Evolutionary conservation across 2,113 vertebrate species (phyloP).

Genomic region (Delphinapterus leucas): DNA sequence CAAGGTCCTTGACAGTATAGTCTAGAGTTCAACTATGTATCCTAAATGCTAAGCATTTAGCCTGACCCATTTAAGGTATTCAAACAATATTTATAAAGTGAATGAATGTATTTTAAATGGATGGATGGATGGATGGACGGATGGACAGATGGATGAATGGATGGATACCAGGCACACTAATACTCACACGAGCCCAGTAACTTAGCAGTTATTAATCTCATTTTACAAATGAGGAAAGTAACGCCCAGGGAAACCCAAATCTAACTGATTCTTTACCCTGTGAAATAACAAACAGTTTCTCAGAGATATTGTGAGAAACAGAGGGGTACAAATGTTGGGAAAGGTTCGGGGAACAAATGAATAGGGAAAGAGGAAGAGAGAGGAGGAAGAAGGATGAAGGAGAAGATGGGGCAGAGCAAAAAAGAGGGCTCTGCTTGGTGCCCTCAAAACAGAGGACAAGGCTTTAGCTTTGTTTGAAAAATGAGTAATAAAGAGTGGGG

Average conservation of each 20-base stretch:
- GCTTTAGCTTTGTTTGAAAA: slow-evolving; percentile 25
- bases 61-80: neutral
- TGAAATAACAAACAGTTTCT: neutral
- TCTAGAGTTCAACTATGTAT: neutral
- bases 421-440: neutral
- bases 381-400: neutral
- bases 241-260: neutral
- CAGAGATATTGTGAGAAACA: neutral
- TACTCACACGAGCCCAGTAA: neutral
- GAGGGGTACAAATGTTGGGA: neutral
- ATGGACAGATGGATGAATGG: neutral
- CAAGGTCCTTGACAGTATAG: neutral
- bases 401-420: neutral
- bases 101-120: neutral
- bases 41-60: neutral
- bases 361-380: neutral
- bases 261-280: neutral
- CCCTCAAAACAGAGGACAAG: neutral
- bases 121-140: neutral
- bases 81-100: neutral
- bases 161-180: neutral
- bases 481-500: neutral
- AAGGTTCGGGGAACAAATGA: neutral
- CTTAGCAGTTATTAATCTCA: neutral
- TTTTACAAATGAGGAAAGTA: neutral